Evolutionary conservation across 1,140 invertebrate genomes (phyloP), one percentile per base, ranked within the genome.

Genomic region (Drosophila grimshawi): DNA sequence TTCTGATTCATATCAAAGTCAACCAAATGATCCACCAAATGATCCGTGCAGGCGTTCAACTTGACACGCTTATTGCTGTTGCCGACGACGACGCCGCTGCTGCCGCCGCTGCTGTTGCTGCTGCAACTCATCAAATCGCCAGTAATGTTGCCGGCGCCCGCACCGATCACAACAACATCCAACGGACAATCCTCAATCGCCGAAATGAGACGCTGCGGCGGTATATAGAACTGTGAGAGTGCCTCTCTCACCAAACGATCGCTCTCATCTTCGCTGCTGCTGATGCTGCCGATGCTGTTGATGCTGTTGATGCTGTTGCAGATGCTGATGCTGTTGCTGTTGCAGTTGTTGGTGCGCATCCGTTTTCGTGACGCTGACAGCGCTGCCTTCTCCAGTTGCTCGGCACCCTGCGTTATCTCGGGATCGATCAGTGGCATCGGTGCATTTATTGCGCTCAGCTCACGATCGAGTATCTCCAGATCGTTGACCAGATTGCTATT

Each of bases 171-270:
- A 0, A 88, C 89, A n/a, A 91, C 80, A 69, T 92, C 92, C 43
- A 92, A 32, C 0, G 92, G 92, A 32, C 90, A 92, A 35, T 95
- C 94, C 81, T 96, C 95, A 39, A 96, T 95, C 48, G 95, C 94
- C 4, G 95, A 95, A 49, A 96, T 92, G 70, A 96, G 93, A 51
- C 95, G 93, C 7, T 95, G 95, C 0, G 95, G 95, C 48, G 95
- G 95, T 91, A 96, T 95, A 86, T 96, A 96, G 76, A 96, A 95
- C 73, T 96, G 95, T 33, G 94, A 95, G 0, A 95, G 91, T 0
- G 95, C 94, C 65, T 94, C 94, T 45, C 94, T 94, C 29, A 94
- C 94, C 83, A 94, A 92, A 33, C 94, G 94, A 76, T 94, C 94
- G 68, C 94, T 93, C 39, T 95, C 94, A 43, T 95, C 94, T 63